phyloP scores from a whole-genome alignment of 2,888 invertebrate species.

The Neoaliturus tenellus region DNA sequence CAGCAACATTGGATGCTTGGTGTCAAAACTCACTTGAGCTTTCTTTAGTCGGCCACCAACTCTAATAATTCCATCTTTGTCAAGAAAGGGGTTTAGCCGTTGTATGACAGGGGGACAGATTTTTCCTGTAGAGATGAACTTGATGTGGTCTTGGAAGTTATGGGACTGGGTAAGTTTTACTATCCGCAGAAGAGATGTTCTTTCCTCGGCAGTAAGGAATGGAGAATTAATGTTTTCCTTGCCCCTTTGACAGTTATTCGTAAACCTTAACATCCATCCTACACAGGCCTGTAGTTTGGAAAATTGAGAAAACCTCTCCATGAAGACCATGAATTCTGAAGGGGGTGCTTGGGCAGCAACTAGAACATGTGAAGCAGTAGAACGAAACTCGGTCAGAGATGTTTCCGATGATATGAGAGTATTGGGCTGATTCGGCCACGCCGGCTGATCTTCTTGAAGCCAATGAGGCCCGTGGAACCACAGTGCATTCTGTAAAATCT shows the following conservation, averaged over 20 bases:
- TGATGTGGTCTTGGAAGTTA: constrained; percentile 32
- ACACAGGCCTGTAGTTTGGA: constrained; percentile 10
- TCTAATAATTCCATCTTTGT: background rate
- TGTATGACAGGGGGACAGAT: background rate
- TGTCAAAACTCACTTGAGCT: background rate
- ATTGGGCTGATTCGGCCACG: background rate
- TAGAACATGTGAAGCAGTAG: background rate
- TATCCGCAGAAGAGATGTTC: background rate
- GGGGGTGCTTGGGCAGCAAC: background rate
- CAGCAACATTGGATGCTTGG: constrained; percentile 52
- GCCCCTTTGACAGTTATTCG: background rate
- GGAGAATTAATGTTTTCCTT: background rate
- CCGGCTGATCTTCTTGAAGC: background rate
- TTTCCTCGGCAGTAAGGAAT: background rate
- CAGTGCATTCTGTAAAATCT: background rate
- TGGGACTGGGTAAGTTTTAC: constrained; percentile 8
- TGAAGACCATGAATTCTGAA: background rate
- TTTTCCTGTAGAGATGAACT: background rate
- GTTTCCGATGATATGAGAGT: background rate
- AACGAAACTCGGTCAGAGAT: background rate
- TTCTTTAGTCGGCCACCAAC: constrained; percentile 59
- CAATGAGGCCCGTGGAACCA: constrained; percentile 1
- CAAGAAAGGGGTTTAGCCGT: constrained; percentile 41
- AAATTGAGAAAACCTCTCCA: constrained; percentile 29
- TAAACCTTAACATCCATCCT: constrained; percentile 49